Percentiles rank a stretch among this genome's conserved stretches.
These are phyloP conservation scores for Periphyllus acericola DNA, from an alignment of 2,888 invertebrate species.

Conservation along the genomic window DNA sequence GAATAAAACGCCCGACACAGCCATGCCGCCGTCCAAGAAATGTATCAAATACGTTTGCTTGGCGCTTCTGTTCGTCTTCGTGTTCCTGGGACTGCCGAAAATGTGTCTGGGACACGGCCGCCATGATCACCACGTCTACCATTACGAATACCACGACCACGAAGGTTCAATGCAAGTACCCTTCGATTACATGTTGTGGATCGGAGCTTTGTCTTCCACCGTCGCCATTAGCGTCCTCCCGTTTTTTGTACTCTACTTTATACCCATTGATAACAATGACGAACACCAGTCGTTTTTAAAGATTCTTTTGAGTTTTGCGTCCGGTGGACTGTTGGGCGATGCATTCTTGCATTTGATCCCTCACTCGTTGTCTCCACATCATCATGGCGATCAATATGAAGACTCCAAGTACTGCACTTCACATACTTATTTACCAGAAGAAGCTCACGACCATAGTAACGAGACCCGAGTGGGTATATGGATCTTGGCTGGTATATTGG, in stretches of 20 bases:
- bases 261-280: constrained; percentile 88
- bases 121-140: constrained; percentile 69
- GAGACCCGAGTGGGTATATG: constrained; percentile 89
- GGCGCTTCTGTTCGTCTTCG: constrained; percentile 45
- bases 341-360: constrained; percentile 99
- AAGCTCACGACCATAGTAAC: constrained; percentile 73
- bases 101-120: constrained; percentile 66
- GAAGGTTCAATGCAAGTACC: constrained; percentile 68
- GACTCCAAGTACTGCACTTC: constrained; percentile 67
- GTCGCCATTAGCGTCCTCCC: constrained; percentile 94
- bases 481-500: constrained; percentile 92
- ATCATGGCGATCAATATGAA: constrained; percentile 66
- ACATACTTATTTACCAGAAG: constrained; percentile 70
- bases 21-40: constrained; percentile 33
- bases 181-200: constrained; percentile 71
- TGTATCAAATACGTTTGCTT: constrained; percentile 10
- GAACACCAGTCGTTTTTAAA: constrained; percentile 89
- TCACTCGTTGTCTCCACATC: constrained; percentile 80
- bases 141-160: constrained; percentile 69
- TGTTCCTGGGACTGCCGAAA: constrained; percentile 61
- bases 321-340: constrained; percentile 95
- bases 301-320: constrained; percentile 90
- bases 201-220: constrained; percentile 89
- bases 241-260: constrained; percentile 89
- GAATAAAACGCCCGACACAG: not conserved